Conservation (phyloP, 2,113 vertebrate genomes). For the Charina bottae region DNA sequence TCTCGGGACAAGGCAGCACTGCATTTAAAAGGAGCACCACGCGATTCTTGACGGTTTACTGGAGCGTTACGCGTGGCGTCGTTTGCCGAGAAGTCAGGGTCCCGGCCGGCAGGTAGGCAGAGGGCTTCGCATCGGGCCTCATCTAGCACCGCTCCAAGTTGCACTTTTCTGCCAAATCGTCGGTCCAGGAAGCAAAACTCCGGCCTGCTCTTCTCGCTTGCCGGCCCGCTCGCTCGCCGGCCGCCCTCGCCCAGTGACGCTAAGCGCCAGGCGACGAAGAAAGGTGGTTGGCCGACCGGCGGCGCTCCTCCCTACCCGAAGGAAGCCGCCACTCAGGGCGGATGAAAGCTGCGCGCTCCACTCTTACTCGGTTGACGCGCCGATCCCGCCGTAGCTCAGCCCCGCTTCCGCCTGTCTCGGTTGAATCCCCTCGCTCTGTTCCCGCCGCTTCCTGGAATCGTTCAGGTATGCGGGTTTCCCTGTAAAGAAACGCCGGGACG, state of each 20-base stretch:
- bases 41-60: neutral
- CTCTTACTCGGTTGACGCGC: neutral
- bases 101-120: neutral
- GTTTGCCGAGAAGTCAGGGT: neutral
- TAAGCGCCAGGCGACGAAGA: neutral
- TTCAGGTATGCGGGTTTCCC: neutral
- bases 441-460: neutral
- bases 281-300: no score
- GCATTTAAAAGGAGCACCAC: neutral
- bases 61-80: neutral
- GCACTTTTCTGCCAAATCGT: neutral
- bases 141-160: neutral
- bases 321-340: neutral
- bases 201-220: neutral
- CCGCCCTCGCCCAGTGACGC: neutral
- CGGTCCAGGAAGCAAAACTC: neutral
- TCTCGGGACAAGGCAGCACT: neutral
- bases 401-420: neutral
- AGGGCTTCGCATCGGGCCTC: neutral
- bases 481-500: neutral
- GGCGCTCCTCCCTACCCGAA: neutral
- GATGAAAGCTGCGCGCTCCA: neutral
- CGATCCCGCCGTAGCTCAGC: no score
- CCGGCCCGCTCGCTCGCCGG: no score
- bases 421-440: neutral